phyloP scores from a whole-genome alignment of 2,113 vertebrate genomes.

The Sinosuthora webbiana region DNA sequence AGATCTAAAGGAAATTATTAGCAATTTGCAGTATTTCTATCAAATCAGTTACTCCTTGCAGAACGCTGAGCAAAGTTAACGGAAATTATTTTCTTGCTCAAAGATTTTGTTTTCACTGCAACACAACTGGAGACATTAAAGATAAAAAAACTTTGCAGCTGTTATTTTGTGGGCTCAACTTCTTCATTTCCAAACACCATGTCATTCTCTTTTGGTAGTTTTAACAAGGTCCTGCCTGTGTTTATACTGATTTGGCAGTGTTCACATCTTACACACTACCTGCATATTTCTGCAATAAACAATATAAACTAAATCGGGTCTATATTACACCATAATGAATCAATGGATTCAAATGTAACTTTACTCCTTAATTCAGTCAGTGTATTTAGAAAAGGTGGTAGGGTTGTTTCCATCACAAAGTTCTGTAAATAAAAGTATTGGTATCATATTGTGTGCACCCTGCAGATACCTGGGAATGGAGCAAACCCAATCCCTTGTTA shows the following conservation, averaged over 20 bases:
- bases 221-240: not conserved
- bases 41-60: constrained; percentile 11
- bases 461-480: not conserved
- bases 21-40: constrained; percentile 41
- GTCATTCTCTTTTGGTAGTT: not conserved
- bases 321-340: not conserved
- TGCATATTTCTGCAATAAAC: not conserved
- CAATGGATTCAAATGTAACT: not conserved
- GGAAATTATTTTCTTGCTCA: constrained; percentile 34
- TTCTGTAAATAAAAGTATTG: not conserved
- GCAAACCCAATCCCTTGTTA: not conserved
- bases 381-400: not conserved
- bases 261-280: not conserved
- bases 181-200: not conserved
- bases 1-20: constrained; percentile 24
- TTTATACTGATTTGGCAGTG: not conserved
- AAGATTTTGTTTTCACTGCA: not conserved
- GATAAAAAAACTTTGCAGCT: not conserved
- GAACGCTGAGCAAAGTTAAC: constrained; percentile 36
- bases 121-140: not conserved
- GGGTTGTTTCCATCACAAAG: not conserved
- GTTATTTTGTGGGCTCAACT: not conserved
- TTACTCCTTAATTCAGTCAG: not conserved
- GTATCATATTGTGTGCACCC: rapidly evolving
- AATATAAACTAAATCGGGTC: not conserved